phyloP scores from a whole-genome alignment of 2,797 vertebrate species.

The Phrynocephalus forsythii region DNA sequence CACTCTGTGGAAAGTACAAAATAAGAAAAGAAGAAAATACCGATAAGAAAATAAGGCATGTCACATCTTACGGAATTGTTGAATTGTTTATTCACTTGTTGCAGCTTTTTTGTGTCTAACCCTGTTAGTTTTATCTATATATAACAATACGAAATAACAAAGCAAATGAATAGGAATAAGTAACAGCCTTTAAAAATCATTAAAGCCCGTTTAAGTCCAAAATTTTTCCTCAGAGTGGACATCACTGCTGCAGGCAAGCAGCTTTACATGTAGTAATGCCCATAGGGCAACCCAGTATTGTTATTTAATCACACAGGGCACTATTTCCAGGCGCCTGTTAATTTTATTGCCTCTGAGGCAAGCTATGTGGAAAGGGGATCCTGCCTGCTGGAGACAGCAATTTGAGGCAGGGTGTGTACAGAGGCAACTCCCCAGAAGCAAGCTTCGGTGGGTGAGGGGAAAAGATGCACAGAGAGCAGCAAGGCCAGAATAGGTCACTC shows the following conservation, averaged over 20 bases:
- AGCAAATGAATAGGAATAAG: not conserved
- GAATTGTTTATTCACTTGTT: not conserved
- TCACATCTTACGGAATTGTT: too few relatives aligned
- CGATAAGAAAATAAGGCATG: too few relatives aligned
- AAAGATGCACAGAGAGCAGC: conserved; percentile 46
- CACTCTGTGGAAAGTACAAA: too few relatives aligned
- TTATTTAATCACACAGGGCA: not conserved
- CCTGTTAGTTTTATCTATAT: not conserved
- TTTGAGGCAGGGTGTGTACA: conserved; percentile 36
- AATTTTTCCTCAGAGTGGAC: not conserved
- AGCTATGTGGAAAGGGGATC: conserved; percentile 58
- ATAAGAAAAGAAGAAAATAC: too few relatives aligned
- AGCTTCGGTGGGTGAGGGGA: conserved; percentile 54
- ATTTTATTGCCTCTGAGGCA: conserved; percentile 55
- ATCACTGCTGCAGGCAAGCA: not conserved
- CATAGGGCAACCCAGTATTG: not conserved
- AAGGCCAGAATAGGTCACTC: conserved; percentile 53
- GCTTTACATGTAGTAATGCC: not conserved
- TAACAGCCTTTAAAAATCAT: not conserved
- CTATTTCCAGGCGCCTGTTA: conserved; percentile 34
- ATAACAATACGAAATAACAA: not conserved
- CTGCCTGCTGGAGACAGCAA: conserved; percentile 60
- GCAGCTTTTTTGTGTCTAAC: not conserved
- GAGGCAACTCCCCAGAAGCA: conserved; percentile 61
- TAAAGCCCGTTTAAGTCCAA: not conserved